Conservation (phyloP, 2,888 invertebrate genomes). For the Pedicia rivosa region DNA sequence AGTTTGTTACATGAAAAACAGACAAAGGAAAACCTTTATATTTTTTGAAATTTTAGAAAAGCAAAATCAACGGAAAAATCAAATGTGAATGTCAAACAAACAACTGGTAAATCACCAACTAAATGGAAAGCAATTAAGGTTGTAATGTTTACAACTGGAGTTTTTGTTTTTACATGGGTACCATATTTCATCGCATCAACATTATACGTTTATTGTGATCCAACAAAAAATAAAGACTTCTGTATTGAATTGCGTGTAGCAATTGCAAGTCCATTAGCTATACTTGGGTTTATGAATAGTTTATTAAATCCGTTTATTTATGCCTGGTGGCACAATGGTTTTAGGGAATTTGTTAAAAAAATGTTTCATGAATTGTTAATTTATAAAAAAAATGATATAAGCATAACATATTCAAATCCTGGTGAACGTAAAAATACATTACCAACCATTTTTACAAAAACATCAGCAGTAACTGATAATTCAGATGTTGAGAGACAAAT, state of each 20-base stretch:
- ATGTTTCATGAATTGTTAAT: slow-evolving; percentile 9
- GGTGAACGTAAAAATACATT: background rate
- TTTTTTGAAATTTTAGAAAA: slow-evolving; percentile 7
- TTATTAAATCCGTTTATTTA: slow-evolving; percentile 48
- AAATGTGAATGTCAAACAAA: slow-evolving; percentile 9
- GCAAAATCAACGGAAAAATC: slow-evolving; percentile 5
- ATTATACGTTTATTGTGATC: slow-evolving; percentile 37
- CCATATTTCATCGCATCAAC: slow-evolving; percentile 43
- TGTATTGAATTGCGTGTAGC: slow-evolving; percentile 35
- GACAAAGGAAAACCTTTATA: background rate
- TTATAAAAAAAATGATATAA: background rate
- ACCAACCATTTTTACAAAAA: background rate
- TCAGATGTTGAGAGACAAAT: background rate
- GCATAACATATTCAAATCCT: background rate
- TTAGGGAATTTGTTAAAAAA: slow-evolving; percentile 26
- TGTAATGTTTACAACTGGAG: slow-evolving; percentile 42
- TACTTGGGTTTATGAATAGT: slow-evolving; percentile 43
- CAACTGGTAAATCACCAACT: slow-evolving; percentile 26
- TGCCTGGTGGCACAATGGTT: slow-evolving; percentile 56
- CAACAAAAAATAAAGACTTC: slow-evolving; percentile 29
- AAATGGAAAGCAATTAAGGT: slow-evolving; percentile 46
- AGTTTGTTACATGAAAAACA: background rate
- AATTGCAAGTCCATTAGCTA: slow-evolving; percentile 40
- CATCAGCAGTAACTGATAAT: background rate
- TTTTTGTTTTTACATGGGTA: slow-evolving; percentile 43